Base-by-base conservation (phyloP, 2,113 vertebrate genomes). In the Eclectus roratus region DNA sequence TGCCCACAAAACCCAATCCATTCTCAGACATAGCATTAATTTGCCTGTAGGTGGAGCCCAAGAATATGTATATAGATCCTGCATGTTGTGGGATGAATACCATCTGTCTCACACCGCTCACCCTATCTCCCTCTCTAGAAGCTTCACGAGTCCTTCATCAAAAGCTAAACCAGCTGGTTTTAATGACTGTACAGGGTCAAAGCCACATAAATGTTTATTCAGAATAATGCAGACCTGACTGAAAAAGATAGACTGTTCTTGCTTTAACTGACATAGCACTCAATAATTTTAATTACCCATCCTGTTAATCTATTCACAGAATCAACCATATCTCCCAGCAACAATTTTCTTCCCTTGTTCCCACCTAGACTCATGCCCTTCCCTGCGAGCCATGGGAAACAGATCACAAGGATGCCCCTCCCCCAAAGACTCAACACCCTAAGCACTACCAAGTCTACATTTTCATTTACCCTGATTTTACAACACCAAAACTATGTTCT, bases 31-130 rank as follows among this genome's bases (percentile, higher is more conserved):
- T 3, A 24, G 43, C 88, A 6, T 17, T 23, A 35, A 47, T 78
- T 31, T 39, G n/a, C 72, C 91, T 41, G 33, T 53, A 97, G 94
- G 82, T 91, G 89, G 82, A 90, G 85, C 93, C 83, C 85, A 55
- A 80, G 94, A 96, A 94, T 50, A 28, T 4, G 4, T 5, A 49
- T 39, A 71, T 13, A 60, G 35, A 13, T 47, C 35, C 53, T 33
- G 64, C 6, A 0, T 68, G 58, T 10, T 21, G 61, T 39, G 41
- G 41, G 41, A 56, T 39, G 9, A 24, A 8, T 1, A 18, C 21
- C 0, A 1, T 7, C 53, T 39, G 17, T 21, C 27, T 46, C 47
- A 10, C 4, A 3, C 21, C 19, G 18, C 15, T 56, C 15, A 11
- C 8, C 13, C 53, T 43, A 14, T 9, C 27, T 80, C 17, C 23